These are phyloP conservation scores for Chrysocyon brachyurus DNA, from an alignment of 2,797 vertebrate genomes.

Conservation along the genomic window DNA sequence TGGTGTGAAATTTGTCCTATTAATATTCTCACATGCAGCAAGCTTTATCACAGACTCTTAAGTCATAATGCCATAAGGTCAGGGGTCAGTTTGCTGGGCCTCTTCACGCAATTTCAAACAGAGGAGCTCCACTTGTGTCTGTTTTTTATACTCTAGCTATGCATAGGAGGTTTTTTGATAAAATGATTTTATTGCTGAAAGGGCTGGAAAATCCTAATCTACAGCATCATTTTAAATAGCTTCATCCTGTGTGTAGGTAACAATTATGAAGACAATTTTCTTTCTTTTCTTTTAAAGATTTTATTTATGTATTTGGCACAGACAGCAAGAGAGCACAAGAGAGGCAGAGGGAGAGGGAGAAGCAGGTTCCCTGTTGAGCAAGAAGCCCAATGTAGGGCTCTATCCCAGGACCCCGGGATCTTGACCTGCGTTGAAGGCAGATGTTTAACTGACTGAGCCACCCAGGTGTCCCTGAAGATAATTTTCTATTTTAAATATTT, in stretches of 20 bases:
- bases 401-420: too few species aligned
- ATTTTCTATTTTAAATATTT: constrained; percentile 47
- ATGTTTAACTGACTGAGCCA: too few species aligned
- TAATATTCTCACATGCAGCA: background rate
- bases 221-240: constrained; percentile 13
- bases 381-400: too few species aligned
- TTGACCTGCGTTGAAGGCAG: too few species aligned
- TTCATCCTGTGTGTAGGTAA: background rate
- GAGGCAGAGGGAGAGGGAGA: too few species aligned
- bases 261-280: constrained; percentile 55
- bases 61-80: background rate
- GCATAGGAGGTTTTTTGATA: background rate
- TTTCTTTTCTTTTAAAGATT: background rate
- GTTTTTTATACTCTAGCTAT: background rate
- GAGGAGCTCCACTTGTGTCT: background rate
- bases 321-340: too few species aligned
- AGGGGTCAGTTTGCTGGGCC: background rate
- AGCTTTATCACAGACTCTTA: background rate
- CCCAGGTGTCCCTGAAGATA: background rate
- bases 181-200: constrained; percentile 39
- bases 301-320: too few species aligned
- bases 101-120: background rate
- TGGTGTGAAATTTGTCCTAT: background rate
- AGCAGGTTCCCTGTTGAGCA: too few species aligned
- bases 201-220: background rate